Evolutionary conservation across 2,888 invertebrate species (phyloP).

Genomic region (Drosophila trichaetosa): DNA sequence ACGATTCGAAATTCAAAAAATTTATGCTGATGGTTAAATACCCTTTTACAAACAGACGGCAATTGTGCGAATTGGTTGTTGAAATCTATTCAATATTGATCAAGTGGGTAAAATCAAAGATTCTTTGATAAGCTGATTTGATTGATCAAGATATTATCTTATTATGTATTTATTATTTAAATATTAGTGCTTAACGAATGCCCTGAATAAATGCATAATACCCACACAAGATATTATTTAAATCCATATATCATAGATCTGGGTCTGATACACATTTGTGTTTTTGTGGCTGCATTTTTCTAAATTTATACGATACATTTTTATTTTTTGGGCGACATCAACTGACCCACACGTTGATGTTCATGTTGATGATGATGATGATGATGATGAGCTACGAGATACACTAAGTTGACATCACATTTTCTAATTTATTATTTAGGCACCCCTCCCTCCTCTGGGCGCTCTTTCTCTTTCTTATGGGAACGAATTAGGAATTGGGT

Average conservation of each 20-base stretch:
- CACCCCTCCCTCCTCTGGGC: conserved; percentile 1
- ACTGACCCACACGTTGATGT: conserved; percentile 63
- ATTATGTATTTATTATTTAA: neutral
- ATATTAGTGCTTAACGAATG: neutral
- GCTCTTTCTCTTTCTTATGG: conserved; percentile 29
- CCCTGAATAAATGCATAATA: neutral
- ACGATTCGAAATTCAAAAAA: conserved; percentile 25
- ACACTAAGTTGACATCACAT: conserved; percentile 45
- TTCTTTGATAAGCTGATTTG: neutral
- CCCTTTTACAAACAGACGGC: neutral
- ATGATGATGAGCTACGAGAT: conserved; percentile 38
- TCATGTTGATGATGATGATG: conserved; percentile 6
- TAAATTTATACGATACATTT: conserved; percentile 55
- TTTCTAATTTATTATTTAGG: conserved; percentile 1
- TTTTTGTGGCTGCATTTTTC: conserved; percentile 25
- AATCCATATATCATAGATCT: conserved; percentile 20
- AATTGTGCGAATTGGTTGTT: neutral
- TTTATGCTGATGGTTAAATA: neutral
- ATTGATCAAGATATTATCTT: neutral
- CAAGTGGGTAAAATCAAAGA: neutral
- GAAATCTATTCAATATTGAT: neutral
- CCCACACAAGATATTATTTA: conserved; percentile 2
- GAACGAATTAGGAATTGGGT: conserved; percentile 51
- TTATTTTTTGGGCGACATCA: conserved; percentile 4
- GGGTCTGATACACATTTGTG: conserved; percentile 12